Evolutionary conservation across 2,797 vertebrate genomes (phyloP), one percentile per base, ranked within the genome.

Genomic region (Ibycter americanus): DNA sequence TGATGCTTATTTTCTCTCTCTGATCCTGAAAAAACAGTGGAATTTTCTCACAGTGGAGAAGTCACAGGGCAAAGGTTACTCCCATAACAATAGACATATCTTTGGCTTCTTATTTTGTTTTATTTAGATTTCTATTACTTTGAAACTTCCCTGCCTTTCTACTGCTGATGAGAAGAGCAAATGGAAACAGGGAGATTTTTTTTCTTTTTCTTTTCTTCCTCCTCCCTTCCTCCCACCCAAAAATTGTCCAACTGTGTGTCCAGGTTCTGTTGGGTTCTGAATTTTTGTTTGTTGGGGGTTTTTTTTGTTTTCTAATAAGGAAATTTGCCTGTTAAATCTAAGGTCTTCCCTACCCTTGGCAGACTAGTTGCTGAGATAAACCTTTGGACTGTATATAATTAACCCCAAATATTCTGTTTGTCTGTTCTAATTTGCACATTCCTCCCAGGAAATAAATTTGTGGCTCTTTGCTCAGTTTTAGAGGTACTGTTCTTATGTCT

Each of bases 261-360:
- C 9, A 61, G 21, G 3, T 38, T 94, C 82, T 70, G 0, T 13
- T 29, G 3, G 1, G 2, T 61, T 78, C 9, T 55, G 13, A 71
- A 6, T 5, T 38, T 0, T 51, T 40, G 6, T 42, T 40, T 4
- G 1, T 26, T 31, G 55, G 4, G 12, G 29, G 15, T 6, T n/a
- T 23, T 7, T 12, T 38, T 34, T n/a, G 5, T 3, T 42, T 38
- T 52, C 25, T 34, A 18, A 11, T 29, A 85, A 63, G 19, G 4
- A 85, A 76, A 82, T 47, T 32, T 71, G 5, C 4, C 13, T 52
- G 5, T 72, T 79, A 65, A 87, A 88, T 20, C 18, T 32, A 5
- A 0, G 7, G 8, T 36, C 7, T 51, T 70, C 15, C 12, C 12
- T 70, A 29, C 6, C 12, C 15, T 29, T 52, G 22, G 4, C 7